Evolutionary conservation across 2,113 vertebrate genomes (phyloP), one percentile per base, ranked within the genome.

Genomic region (Oenanthe melanoleuca): DNA sequence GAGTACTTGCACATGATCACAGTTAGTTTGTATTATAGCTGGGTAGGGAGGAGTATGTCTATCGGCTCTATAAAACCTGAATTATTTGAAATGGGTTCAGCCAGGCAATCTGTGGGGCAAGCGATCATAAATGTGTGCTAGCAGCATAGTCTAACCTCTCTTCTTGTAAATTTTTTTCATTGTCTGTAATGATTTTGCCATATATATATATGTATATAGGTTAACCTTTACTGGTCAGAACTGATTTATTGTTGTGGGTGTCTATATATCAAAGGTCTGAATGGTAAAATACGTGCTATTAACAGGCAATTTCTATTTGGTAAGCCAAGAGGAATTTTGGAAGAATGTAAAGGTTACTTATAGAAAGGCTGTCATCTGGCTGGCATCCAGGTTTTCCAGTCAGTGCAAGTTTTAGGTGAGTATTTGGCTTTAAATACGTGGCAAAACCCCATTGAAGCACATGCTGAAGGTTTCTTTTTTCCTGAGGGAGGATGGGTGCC

Each of bases 131-230:
- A 92, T 56, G 56, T 64, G 37, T 64, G 61, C 34, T 89, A 88
- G 72, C 2, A 7, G 63, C 53, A 34, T 52, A 83, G 65, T 53
- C 40, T 88, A 49, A 49, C 3, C 5, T 80, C 55, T 93, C 42
- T 60, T 86, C 81, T 71, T 83, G 52, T 83, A 78, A 69, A 24
- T 60, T 88, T 81, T 80, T 94, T 91, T 70, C 70, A 52, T 78
- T 65, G 29, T 59, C 83, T 65, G 42, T 92, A 91, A 89, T 91
- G 94, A 93, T 89, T 97, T 95, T 94, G 66, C 85, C 92, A 83
- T 80, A 49, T 80, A 64, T 80, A 64, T 72, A 47, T 84, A 25
- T 22, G 6, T 56, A 42, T 65, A 33, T 73, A 52, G 50, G 45
- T 79, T 92, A 82, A 66, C 66, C 29, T 91, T 66, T 78, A 59